Base-by-base conservation (phyloP, 1,140 invertebrate genomes). In the Branchinecta lynchi region DNA sequence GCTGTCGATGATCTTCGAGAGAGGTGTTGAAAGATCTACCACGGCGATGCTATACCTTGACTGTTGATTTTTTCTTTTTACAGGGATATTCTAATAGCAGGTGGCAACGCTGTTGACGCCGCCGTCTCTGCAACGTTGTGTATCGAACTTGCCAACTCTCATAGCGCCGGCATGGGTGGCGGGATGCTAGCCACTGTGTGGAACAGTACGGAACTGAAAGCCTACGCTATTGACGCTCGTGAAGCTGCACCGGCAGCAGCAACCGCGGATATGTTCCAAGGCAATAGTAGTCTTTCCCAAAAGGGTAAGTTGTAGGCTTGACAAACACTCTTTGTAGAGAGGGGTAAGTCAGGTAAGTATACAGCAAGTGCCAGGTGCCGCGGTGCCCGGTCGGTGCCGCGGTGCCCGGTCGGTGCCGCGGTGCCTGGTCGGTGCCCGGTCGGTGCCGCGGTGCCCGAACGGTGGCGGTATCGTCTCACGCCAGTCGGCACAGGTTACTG, bases 81-180 rank as follows among this genome's bases (percentile, higher is more conserved):
- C 75, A 92, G 90, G 73, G 79, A 86, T 17, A 86, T 93, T 5
- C 77, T 96, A 0, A 74, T 83, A 20, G 79, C 81, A 69, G 89
- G 89, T 76, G 93, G 93, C 0, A 90, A 87, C 72, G 92, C 90
- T 0, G 87, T 94, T 15, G 93, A 96, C 78, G 88, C 91, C 2
- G 85, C 89, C 0, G 85, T 96, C 32, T 87, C 90, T 0, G 79
- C 88, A 0, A 80, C 92, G 75, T 86, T 96, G 70, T 96, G 93
- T 81, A 88, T 90, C 74, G 89, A 91, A 0, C 82, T 95, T 0
- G 81, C 90, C 12, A 89, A 92, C 75, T 81, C 87, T 72, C 89
- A 95, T 73, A 90, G 88, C 75, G 87, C 92, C 82, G 93, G 93
- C 0, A 76, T 94, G 0, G 93, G 93, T 5, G 93, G 93, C 66